Evolutionary conservation across 1,140 invertebrate species (phyloP).

Genomic region (Pachypeltis micranthus): DNA sequence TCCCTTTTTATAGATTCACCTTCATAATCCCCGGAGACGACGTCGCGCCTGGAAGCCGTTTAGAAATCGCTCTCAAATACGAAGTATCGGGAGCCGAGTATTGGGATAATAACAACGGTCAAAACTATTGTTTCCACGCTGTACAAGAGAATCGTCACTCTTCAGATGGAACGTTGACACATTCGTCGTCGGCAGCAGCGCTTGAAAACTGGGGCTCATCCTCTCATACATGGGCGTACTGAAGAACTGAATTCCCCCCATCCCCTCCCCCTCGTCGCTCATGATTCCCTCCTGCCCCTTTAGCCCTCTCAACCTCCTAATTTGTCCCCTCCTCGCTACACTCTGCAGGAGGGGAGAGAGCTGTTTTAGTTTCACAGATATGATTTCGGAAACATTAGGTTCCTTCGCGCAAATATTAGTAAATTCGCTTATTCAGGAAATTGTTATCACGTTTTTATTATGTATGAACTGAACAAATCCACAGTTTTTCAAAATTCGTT

Average conservation of each 20-base stretch:
- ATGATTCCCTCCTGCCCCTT: no score
- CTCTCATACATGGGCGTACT: neutral
- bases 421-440: no score
- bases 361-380: no score
- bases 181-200: slow-evolving; percentile 12
- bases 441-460: no score
- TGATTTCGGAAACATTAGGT: no score
- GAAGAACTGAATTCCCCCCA: neutral
- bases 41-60: slow-evolving; percentile 53
- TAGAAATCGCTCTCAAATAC: slow-evolving; percentile 75
- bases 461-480: no score
- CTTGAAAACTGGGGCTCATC: slow-evolving; percentile 22
- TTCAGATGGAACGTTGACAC: slow-evolving; percentile 1
- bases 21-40: slow-evolving; percentile 57
- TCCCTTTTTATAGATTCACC: slow-evolving; percentile 43
- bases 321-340: no score
- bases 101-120: slow-evolving; percentile 81
- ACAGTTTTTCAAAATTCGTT: no score
- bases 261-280: no score
- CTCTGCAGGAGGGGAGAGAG: no score
- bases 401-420: no score
- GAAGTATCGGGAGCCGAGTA: slow-evolving; percentile 68
- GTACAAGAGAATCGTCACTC: slow-evolving; percentile 37
- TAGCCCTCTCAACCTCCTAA: no score
- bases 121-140: slow-evolving; percentile 77